These are phyloP conservation scores for Anthonomus grandis DNA, from an alignment of 1,140 invertebrate species.

Conservation along the genomic window DNA sequence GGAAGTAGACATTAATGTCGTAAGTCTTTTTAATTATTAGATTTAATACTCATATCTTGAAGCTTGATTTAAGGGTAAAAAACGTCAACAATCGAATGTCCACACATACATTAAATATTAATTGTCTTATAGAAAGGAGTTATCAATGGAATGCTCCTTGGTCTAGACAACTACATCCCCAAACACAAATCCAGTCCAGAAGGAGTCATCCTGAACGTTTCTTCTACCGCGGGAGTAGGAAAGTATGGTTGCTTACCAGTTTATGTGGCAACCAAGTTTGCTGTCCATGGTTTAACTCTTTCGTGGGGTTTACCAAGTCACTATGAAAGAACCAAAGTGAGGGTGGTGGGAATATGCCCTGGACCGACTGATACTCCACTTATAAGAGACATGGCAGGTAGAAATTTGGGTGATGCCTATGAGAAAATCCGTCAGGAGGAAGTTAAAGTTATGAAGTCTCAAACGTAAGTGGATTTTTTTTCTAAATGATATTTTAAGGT, in stretches of 20 bases:
- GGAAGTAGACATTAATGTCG: conserved; percentile 52
- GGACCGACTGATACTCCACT: conserved; percentile 33
- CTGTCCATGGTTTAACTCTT: conserved; percentile 31
- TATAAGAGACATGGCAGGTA: not conserved
- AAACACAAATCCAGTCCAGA: conserved; percentile 34
- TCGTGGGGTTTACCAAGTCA: conserved; percentile 24
- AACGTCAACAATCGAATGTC: not conserved
- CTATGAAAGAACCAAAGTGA: conserved; percentile 38
- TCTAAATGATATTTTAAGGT: not conserved
- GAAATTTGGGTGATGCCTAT: conserved; percentile 23
- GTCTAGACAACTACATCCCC: conserved; percentile 33
- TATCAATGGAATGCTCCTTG: conserved; percentile 34
- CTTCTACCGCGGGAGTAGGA: conserved; percentile 32
- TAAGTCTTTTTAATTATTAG: conserved; percentile 37
- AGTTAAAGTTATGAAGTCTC: not conserved
- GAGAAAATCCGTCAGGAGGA: not conserved
- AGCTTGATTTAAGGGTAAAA: not conserved
- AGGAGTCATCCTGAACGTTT: conserved; percentile 37
- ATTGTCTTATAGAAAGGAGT: conserved; percentile 31
- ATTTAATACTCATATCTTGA: not conserved
- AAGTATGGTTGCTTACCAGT: conserved; percentile 24
- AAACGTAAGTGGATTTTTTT: conserved; percentile 16
- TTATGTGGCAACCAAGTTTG: conserved; percentile 36
- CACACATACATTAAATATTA: not conserved
- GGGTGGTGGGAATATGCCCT: conserved; percentile 43